phyloP scores from a whole-genome alignment of 1,140 invertebrate genomes.

The Drosophila funebris region DNA sequence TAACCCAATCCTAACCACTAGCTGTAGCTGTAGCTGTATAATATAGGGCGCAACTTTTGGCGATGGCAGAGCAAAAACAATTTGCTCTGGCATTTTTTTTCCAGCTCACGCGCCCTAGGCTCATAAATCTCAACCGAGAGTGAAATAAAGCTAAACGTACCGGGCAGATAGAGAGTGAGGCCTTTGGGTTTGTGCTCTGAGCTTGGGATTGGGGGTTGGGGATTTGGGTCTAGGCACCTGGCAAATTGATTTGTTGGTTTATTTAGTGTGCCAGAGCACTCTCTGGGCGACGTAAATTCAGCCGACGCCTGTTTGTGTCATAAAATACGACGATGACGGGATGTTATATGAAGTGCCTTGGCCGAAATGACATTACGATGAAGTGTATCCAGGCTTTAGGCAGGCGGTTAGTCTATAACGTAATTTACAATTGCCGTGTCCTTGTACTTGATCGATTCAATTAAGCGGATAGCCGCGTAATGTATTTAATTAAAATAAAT shows the following conservation, averaged over 20 bases:
- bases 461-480: conserved; percentile 67
- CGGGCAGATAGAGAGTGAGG: conserved; percentile 32
- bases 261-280: conserved; percentile 54
- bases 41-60: conserved; percentile 51
- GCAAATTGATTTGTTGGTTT: conserved; percentile 82
- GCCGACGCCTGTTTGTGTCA: conserved; percentile 75
- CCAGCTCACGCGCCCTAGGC: conserved; percentile 75
- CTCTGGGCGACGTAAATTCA: conserved; percentile 58
- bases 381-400: conserved; percentile 59
- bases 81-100: conserved; percentile 63
- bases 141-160: conserved; percentile 81
- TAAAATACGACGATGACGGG: conserved; percentile 69
- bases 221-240: conserved; percentile 59
- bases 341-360: conserved; percentile 74
- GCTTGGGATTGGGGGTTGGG: conserved; percentile 26
- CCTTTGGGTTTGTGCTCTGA: background rate
- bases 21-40: conserved; percentile 12
- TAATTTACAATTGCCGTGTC: conserved; percentile 72
- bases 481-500: conserved; percentile 82
- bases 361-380: conserved; percentile 78
- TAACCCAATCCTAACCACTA: conserved; percentile 15
- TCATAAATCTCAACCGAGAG: conserved; percentile 79
- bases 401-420: conserved; percentile 60
- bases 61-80: conserved; percentile 72
- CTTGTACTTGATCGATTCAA: conserved; percentile 68